Evolutionary conservation across 1,140 invertebrate species (phyloP).

Genomic region (Zaprionus inermis): DNA sequence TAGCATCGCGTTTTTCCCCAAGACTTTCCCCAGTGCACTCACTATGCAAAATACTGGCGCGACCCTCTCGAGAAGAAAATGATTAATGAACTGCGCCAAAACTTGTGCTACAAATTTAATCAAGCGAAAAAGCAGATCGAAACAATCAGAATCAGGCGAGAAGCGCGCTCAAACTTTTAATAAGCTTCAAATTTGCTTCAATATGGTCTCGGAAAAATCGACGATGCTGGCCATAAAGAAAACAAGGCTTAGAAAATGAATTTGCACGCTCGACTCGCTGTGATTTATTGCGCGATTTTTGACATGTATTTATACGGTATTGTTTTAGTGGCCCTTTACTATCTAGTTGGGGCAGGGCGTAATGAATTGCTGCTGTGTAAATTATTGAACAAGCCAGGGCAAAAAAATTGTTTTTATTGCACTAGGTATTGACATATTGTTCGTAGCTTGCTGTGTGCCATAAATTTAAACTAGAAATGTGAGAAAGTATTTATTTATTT

Average conservation of each 20-base stretch:
- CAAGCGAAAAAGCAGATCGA: slow-evolving; percentile 74
- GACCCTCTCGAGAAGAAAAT: slow-evolving; percentile 48
- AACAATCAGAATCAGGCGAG: slow-evolving; percentile 68
- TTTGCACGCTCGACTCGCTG: slow-evolving; percentile 49
- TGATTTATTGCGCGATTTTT: slow-evolving; percentile 79
- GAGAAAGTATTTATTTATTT: neutral
- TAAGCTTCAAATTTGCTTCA: slow-evolving; percentile 74
- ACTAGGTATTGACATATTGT: slow-evolving; percentile 22
- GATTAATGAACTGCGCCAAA: slow-evolving; percentile 74
- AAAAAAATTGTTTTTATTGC: slow-evolving; percentile 11
- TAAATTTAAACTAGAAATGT: slow-evolving; percentile 31
- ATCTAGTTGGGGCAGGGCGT: slow-evolving; percentile 6
- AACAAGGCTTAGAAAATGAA: slow-evolving; percentile 71
- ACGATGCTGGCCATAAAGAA: slow-evolving; percentile 21
- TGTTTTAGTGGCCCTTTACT: slow-evolving; percentile 22
- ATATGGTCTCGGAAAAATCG: slow-evolving; percentile 46
- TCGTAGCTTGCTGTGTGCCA: neutral
- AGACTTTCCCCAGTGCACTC: slow-evolving; percentile 21
- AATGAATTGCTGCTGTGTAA: slow-evolving; percentile 62
- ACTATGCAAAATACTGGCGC: slow-evolving; percentile 25
- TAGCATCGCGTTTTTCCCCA: slow-evolving; percentile 28
- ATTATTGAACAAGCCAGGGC: slow-evolving; percentile 36
- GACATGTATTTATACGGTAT: slow-evolving; percentile 57
- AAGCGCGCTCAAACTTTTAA: slow-evolving; percentile 61
- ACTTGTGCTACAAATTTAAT: slow-evolving; percentile 76